Evolutionary conservation across 2,113 vertebrate species (phyloP), one percentile per base, ranked within the genome.

Genomic region (Pogonocichla stellata): DNA sequence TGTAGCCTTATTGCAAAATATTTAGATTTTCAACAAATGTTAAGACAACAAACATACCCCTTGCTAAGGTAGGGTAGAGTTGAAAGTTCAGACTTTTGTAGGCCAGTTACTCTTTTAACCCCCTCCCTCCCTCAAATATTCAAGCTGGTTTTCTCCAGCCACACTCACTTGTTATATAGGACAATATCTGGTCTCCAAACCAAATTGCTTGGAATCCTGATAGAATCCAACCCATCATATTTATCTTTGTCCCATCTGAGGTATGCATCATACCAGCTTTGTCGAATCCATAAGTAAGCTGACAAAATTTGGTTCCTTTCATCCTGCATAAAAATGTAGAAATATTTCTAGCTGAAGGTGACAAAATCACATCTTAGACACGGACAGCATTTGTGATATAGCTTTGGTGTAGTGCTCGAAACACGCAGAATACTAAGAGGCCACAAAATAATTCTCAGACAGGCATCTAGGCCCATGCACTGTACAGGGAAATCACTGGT

Each of bases 121-220:
- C 15, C 10, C 38, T 87, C 67, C 72, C 36, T 40, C 82, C 56
- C 25, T 85, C 54, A 24, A 22, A 61, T 54, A 66, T 12, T 48
- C 28, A 75, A 80, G 22, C 10, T 50, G 6, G 62, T 91, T 92
- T 65, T 93, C 51, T 72, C 38, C 43, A 64, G 47, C 9, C 25
- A 51, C 50, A 95, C 98, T 96, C 98, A 99, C 99, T 99, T 99
- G 98, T 99, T 99, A 91, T 99, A 99, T 5, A 99, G 98, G 73
- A 99, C 99, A 20, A 99, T 99, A 95, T 99, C 99, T 0, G 99
- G 99, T 93, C 99, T 99, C 99, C 99, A 99, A 79, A 99, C 99
- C 82, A 99, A 97, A 95, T 98, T 98, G 29, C 99, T 99, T 82
- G 99, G 99, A 91, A 99, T 99, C 94, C 99, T 98, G 93, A 99